These are phyloP conservation scores for Meda fulgida DNA, from an alignment of 2,797 vertebrate genomes.

Conservation along the genomic window DNA sequence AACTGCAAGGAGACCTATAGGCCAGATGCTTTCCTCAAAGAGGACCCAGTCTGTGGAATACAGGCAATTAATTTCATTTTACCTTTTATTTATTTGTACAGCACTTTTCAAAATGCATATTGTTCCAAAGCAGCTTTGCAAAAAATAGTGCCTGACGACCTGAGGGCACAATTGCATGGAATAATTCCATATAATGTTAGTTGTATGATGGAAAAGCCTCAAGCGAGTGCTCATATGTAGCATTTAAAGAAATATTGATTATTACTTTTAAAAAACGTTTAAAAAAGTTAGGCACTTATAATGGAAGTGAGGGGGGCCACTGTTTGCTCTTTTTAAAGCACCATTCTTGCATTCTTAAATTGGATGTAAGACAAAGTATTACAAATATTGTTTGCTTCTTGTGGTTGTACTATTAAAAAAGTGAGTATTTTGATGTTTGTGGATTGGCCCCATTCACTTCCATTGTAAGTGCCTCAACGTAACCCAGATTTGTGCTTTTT, in stretches of 20 bases:
- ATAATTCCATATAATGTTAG: not conserved
- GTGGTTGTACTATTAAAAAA: not conserved
- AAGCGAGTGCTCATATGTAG: not conserved
- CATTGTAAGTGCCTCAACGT: not conserved
- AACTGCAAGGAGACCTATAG: constrained; percentile 88
- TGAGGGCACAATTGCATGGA: not conserved
- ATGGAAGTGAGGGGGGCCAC: not conserved
- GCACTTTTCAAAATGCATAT: not conserved
- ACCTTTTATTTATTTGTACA: not conserved
- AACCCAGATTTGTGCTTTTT: not conserved
- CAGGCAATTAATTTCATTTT: constrained; percentile 78
- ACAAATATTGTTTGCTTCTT: not conserved
- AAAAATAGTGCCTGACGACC: not conserved
- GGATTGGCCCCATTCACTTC: not conserved
- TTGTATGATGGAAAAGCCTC: not conserved
- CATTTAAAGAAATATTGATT: not conserved
- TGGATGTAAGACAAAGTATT: not conserved
- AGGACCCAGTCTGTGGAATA: constrained; percentile 91
- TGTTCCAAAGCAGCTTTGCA: not conserved
- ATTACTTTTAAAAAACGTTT: not conserved
- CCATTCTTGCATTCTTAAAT: not conserved
- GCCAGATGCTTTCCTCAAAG: constrained; percentile 88
- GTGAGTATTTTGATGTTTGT: not conserved
- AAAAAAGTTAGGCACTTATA: not conserved
- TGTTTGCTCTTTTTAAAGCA: not conserved